These are phyloP conservation scores for Pipra filicauda DNA, from an alignment of 2,113 vertebrate genomes.

Conservation along the genomic window DNA sequence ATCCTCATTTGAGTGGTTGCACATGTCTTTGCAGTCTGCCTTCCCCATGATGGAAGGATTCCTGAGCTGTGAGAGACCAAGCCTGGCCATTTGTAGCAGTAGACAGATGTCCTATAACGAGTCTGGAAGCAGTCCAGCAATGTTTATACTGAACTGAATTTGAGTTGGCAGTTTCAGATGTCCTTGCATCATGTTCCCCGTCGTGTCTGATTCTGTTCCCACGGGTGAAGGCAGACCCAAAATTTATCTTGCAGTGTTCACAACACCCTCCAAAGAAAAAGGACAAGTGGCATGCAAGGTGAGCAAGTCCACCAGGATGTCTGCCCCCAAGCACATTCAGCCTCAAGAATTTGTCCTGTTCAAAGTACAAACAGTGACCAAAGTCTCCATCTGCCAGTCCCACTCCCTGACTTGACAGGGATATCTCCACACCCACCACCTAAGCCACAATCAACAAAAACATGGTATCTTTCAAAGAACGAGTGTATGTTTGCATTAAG, in stretches of 20 bases:
- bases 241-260: not conserved
- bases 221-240: not conserved
- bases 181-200: not conserved
- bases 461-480: not conserved
- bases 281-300: not conserved
- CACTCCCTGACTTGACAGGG: not conserved
- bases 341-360: not conserved
- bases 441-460: not conserved
- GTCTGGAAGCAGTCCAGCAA: not conserved
- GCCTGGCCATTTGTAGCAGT: not conserved
- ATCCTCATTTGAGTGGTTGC: not conserved
- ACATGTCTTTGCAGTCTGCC: not conserved
- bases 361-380: not conserved
- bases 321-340: not conserved
- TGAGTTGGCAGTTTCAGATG: not conserved
- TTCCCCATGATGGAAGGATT: not conserved
- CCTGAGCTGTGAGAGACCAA: not conserved
- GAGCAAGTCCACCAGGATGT: not conserved
- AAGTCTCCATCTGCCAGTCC: not conserved
- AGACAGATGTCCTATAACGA: not conserved
- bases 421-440: not conserved
- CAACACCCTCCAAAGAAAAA: not conserved
- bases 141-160: not conserved
- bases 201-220: not conserved
- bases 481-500: not conserved